These are phyloP conservation scores for Tachina grossa DNA, from an alignment of 2,888 invertebrate genomes.

Conservation along the genomic window DNA sequence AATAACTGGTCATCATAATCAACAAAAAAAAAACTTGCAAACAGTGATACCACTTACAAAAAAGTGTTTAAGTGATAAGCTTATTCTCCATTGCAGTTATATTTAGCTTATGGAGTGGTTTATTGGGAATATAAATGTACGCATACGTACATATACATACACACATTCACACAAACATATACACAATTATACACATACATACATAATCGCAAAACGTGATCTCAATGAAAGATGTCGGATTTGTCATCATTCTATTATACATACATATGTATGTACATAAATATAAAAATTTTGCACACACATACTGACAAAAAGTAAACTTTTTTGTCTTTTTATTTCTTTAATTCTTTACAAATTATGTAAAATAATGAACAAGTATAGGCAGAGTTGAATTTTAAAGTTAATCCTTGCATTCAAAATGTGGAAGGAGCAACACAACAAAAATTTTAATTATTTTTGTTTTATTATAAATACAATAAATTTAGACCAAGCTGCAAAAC, in stretches of 20 bases:
- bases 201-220: constrained; percentile 50
- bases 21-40: too few relatives aligned
- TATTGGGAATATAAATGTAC: background rate
- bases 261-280: too few relatives aligned
- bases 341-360: constrained; percentile 24
- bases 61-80: too few relatives aligned
- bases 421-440: background rate
- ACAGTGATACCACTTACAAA: too few relatives aligned
- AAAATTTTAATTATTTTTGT: constrained; percentile 27
- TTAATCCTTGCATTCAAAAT: constrained; percentile 38
- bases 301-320: constrained; percentile 28
- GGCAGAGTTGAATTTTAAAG: constrained; percentile 19
- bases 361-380: constrained; percentile 37
- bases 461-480: constrained; percentile 51
- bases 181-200: background rate
- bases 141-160: background rate
- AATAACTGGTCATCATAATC: too few relatives aligned
- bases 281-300: constrained; percentile 9
- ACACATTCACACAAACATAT: background rate
- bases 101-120: too few relatives aligned
- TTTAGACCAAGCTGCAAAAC: constrained; percentile 57
- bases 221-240: constrained; percentile 65
- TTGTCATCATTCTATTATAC: constrained; percentile 58
- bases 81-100: too few relatives aligned
- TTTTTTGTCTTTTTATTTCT: constrained; percentile 9